These are phyloP conservation scores for Stramonita haemastoma DNA, from an alignment of 2,888 invertebrate species.

Conservation along the genomic window DNA sequence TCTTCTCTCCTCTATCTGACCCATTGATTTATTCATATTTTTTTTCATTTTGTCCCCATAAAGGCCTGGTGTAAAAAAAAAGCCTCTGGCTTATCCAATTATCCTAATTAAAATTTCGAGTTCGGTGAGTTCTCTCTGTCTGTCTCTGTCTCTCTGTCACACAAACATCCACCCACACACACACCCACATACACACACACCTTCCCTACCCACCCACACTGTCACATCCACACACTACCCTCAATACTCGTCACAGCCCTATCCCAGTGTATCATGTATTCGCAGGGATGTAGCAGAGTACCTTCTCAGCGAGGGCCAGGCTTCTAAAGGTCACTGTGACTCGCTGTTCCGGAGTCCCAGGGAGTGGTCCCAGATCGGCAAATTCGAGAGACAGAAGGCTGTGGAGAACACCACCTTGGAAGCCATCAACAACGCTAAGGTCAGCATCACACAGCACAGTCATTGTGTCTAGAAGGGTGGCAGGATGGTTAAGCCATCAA, in stretches of 20 bases:
- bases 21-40: too few species aligned
- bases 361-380: slow-evolving; percentile 68
- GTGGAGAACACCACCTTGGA: slow-evolving; percentile 48
- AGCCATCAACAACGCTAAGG: slow-evolving; percentile 51
- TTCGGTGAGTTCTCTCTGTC: too few species aligned
- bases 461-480: too few species aligned
- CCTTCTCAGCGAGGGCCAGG: slow-evolving; percentile 39
- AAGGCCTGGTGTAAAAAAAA: too few species aligned
- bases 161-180: background rate
- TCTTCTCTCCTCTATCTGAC: too few species aligned
- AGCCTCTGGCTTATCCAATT: too few species aligned
- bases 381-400: slow-evolving; percentile 59
- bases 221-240: background rate
- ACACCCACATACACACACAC: background rate
- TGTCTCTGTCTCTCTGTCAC: too few species aligned
- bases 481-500: too few species aligned
- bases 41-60: too few species aligned
- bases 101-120: too few species aligned
- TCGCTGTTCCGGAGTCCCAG: slow-evolving; percentile 60
- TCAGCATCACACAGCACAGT: too few species aligned
- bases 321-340: slow-evolving; percentile 47
- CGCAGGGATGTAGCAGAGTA: slow-evolving; percentile 43
- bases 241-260: background rate
- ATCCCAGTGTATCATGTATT: background rate
- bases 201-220: background rate